Evolutionary conservation across 2,797 vertebrate genomes (phyloP).

Genomic region (Chrysocyon brachyurus): DNA sequence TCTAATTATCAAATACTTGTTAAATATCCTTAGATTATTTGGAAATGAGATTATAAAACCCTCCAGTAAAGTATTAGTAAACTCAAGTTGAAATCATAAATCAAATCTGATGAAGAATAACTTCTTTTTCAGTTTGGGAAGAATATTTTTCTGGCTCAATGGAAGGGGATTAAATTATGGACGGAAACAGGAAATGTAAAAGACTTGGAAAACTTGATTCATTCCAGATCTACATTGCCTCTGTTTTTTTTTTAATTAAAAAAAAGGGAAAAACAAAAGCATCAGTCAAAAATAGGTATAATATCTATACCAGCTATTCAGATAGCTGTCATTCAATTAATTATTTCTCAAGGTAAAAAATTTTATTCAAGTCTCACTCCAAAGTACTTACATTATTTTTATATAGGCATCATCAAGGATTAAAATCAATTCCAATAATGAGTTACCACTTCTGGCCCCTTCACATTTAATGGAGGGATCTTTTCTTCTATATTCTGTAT

Average conservation of each 20-base stretch:
- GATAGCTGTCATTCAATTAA: not conserved
- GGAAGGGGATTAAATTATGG: not conserved
- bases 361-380: not conserved
- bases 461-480: not conserved
- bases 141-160: conserved; percentile 26
- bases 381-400: not conserved
- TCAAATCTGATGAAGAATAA: not conserved
- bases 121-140: not conserved
- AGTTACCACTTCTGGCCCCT: not conserved
- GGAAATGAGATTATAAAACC: not conserved
- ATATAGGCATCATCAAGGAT: not conserved
- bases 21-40: conserved; percentile 8
- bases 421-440: conserved; percentile 34
- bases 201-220: not conserved
- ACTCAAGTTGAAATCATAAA: not conserved
- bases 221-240: not conserved
- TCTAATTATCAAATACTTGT: not conserved
- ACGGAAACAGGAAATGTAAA: conserved; percentile 42
- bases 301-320: not conserved
- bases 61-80: not conserved
- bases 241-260: not conserved
- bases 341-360: conserved; percentile 17
- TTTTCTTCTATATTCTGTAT: conserved; percentile 6
- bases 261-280: not conserved
- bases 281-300: not conserved